Evolutionary conservation across 2,113 vertebrate genomes (phyloP).

Genomic region (Dissostichus mawsoni): DNA sequence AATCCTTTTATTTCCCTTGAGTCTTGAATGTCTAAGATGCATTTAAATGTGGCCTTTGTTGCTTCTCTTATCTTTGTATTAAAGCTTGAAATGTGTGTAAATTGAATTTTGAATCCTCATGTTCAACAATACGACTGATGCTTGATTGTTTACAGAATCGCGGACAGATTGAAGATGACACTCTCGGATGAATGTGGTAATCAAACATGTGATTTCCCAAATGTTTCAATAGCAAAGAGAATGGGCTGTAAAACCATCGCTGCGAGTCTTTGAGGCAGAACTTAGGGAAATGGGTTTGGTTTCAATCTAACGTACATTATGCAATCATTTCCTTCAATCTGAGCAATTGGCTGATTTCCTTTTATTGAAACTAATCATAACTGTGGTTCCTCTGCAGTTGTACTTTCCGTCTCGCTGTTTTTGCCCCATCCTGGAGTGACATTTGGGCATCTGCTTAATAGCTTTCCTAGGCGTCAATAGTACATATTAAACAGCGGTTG

Average conservation of each 20-base stretch:
- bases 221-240: neutral
- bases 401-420: neutral
- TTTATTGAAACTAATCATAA: neutral
- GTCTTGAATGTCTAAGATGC: too few relatives aligned
- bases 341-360: neutral
- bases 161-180: neutral
- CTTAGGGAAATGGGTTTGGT: neutral
- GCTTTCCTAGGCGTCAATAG: constrained; percentile 23
- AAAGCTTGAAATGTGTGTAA: too few relatives aligned
- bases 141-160: neutral
- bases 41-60: too few relatives aligned
- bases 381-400: neutral
- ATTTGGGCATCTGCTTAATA: constrained; percentile 24
- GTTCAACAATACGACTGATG: neutral
- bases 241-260: too few relatives aligned
- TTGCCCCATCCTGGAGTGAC: neutral
- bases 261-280: neutral
- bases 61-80: too few relatives aligned
- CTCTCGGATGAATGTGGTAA: neutral
- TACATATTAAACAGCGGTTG: constrained; percentile 5
- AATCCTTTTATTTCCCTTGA: too few relatives aligned
- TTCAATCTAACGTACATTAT: neutral
- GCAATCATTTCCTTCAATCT: neutral
- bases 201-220: constrained; percentile 1
- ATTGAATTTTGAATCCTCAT: neutral